Percentiles rank a stretch among this genome's conserved stretches.
Conservation (phyloP, 2,797 vertebrate species). For the Lithobates sylvaticus region DNA sequence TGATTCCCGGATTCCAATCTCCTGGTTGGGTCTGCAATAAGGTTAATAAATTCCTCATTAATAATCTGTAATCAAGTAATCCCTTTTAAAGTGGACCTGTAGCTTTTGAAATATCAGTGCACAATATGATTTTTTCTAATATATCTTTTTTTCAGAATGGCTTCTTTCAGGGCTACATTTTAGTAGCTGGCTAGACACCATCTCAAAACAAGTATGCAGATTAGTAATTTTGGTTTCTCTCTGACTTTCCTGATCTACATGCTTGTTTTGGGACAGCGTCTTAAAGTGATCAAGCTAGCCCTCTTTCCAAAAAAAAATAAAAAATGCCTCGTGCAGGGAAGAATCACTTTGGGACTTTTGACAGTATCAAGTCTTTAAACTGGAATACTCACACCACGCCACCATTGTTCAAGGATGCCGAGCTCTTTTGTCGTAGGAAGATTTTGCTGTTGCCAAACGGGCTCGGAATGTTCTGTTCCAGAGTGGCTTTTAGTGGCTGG, state of each 20-base stretch:
- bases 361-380: background rate
- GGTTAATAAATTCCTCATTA: background rate
- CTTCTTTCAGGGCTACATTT: too few relatives aligned
- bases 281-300: too few relatives aligned
- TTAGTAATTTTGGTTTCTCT: too few relatives aligned
- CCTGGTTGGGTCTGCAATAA: slow-evolving; percentile 75
- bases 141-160: background rate
- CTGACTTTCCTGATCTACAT: too few relatives aligned
- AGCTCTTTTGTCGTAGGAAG: slow-evolving; percentile 81
- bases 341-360: background rate
- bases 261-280: background rate
- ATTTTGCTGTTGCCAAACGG: slow-evolving; percentile 79
- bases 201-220: too few relatives aligned
- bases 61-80: background rate
- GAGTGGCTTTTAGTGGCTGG: slow-evolving; percentile 87
- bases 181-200: too few relatives aligned
- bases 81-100: too few relatives aligned
- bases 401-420: slow-evolving; percentile 89
- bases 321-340: too few relatives aligned
- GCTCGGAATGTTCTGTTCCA: slow-evolving; percentile 81
- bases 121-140: background rate
- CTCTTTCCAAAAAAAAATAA: too few relatives aligned
- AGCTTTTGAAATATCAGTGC: background rate
- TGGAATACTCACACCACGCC: slow-evolving; percentile 83
- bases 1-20: slow-evolving; percentile 77